These are phyloP conservation scores for Keiferia lycopersicella DNA, from an alignment of 2,888 invertebrate species.

Conservation along the genomic window DNA sequence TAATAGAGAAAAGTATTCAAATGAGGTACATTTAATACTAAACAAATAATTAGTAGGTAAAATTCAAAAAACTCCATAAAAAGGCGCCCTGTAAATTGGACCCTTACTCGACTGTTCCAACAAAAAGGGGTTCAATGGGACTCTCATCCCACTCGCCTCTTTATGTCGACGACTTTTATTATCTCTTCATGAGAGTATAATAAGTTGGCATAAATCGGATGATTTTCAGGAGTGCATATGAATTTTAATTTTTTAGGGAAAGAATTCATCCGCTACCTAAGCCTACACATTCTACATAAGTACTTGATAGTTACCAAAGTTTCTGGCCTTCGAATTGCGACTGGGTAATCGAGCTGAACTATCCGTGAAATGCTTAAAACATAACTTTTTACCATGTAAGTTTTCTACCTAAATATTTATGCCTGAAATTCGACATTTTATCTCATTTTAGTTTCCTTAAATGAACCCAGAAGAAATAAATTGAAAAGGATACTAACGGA, in stretches of 20 bases:
- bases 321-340: too few relatives aligned
- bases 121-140: constrained; percentile 7
- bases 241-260: neutral
- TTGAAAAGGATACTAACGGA: constrained; percentile 5
- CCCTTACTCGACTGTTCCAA: constrained; percentile 5
- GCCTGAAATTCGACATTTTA: neutral
- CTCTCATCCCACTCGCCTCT: constrained; percentile 2
- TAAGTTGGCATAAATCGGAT: neutral
- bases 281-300: neutral
- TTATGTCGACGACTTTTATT: neutral
- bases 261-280: neutral
- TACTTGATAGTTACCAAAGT: too few relatives aligned
- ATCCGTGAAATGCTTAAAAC: neutral
- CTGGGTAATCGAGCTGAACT: neutral
- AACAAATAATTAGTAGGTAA: neutral
- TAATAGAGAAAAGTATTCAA: too few relatives aligned
- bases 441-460: constrained; percentile 10
- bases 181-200: constrained; percentile 8
- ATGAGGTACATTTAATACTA: neutral
- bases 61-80: neutral
- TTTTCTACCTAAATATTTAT: neutral
- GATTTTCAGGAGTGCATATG: neutral
- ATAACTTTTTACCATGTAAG: neutral
- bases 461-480: constrained; percentile 1
- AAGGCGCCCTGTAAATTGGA: neutral